Evolutionary conservation across 1,140 invertebrate genomes (phyloP).

Genomic region (Anoplophora glabripennis): DNA sequence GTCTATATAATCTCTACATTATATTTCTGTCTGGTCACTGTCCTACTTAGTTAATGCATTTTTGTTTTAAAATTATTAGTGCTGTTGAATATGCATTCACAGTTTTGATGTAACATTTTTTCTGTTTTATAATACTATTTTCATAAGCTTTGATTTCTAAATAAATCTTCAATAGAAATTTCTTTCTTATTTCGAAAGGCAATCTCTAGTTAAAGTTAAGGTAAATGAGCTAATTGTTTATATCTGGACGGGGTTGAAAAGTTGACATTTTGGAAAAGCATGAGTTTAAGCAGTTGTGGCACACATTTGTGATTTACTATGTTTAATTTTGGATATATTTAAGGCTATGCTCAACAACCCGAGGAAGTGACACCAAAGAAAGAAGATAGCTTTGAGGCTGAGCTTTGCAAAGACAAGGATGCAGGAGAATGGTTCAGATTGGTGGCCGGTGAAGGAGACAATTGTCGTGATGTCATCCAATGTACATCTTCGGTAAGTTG

Average conservation of each 20-base stretch:
- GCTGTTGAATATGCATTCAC: no score
- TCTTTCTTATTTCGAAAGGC: no score
- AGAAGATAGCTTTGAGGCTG: slow-evolving; percentile 81
- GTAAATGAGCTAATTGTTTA: no score
- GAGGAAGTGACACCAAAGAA: slow-evolving; percentile 62
- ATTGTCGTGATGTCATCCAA: slow-evolving; percentile 92
- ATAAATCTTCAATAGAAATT: no score
- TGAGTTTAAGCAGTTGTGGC: neutral
- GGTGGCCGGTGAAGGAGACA: slow-evolving; percentile 84
- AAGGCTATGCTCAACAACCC: slow-evolving; percentile 32
- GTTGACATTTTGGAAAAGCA: neutral
- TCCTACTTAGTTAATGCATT: no score
- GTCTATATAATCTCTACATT: neutral
- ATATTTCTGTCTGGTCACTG: no score
- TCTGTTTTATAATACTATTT: no score
- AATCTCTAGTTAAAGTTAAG: no score
- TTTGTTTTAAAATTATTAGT: no score
- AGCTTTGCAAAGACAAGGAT: slow-evolving; percentile 90
- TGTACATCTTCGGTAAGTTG: slow-evolving; percentile 83
- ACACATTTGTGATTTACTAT: no score
- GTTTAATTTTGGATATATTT: slow-evolving; percentile 6
- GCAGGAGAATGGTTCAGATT: slow-evolving; percentile 94
- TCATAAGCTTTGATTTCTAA: no score
- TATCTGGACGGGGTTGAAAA: neutral
- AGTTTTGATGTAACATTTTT: no score